phyloP scores from a whole-genome alignment of 92 coral and sea anemone genomes.

The Galaxea fascicularis region DNA sequence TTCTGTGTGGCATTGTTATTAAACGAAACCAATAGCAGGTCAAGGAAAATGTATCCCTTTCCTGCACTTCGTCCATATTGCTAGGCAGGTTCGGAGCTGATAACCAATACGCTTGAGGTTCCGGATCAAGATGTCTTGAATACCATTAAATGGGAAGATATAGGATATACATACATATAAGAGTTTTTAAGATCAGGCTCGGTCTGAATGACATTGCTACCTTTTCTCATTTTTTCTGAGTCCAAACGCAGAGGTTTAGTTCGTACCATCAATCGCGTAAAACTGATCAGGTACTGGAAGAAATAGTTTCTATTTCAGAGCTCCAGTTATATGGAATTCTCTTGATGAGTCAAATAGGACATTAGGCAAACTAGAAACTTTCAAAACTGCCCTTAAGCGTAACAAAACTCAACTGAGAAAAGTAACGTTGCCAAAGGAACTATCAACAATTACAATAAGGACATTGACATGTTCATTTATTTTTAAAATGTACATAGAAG shows the following conservation, averaged over 20 bases:
- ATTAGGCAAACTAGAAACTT: not conserved
- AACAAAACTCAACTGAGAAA: not conserved
- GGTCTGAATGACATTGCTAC: not conserved
- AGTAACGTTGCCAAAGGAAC: constrained; percentile 9
- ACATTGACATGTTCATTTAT: too few relatives aligned
- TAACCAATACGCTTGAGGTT: not conserved
- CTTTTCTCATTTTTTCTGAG: not conserved
- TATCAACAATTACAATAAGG: constrained; percentile 3
- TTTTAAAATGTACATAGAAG: too few relatives aligned
- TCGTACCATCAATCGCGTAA: not conserved
- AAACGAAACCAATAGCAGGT: too few relatives aligned
- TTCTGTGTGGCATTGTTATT: too few relatives aligned
- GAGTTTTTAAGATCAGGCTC: not conserved
- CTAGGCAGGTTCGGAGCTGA: too few relatives aligned
- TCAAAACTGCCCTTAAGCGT: constrained; percentile 11
- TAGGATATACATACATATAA: constrained; percentile 27
- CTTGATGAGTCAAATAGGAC: not conserved
- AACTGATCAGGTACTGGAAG: not conserved
- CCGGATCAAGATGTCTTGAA: constrained; percentile 22
- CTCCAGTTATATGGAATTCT: not conserved
- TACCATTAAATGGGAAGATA: constrained; percentile 13
- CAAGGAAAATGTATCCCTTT: too few relatives aligned
- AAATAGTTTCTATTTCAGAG: not conserved
- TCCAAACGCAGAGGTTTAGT: not conserved
- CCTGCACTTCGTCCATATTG: too few relatives aligned